Evolutionary conservation across 2,797 vertebrate species (phyloP).

Genomic region (Bufotes viridis): DNA sequence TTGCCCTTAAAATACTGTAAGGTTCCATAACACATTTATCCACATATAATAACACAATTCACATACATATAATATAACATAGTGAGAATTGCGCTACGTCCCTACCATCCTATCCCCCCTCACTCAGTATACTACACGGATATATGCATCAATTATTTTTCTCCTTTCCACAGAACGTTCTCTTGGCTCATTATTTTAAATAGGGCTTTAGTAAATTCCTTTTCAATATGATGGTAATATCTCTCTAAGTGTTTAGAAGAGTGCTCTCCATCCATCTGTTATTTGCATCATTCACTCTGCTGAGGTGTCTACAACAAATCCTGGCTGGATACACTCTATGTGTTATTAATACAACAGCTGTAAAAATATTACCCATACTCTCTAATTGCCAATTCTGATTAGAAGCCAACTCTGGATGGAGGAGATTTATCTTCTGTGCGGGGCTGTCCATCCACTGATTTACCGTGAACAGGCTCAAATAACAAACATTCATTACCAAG

Average conservation of each 20-base stretch:
- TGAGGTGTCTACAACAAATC: conserved; percentile 83
- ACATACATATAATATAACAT: background rate
- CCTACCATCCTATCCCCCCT: background rate
- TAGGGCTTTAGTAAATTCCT: conserved; percentile 71
- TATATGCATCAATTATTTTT: conserved; percentile 29
- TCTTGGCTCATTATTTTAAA: conserved; percentile 59
- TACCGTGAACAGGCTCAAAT: conserved; percentile 1
- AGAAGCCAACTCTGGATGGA: conserved; percentile 71
- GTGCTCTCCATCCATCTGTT: conserved; percentile 78
- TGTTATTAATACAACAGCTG: conserved; percentile 85
- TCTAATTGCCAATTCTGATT: conserved; percentile 77
- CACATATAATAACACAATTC: too few relatives aligned
- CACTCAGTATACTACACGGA: conserved; percentile 12
- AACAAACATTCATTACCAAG: conserved; percentile 6
- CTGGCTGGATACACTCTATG: conserved; percentile 75
- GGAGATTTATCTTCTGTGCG: conserved; percentile 59
- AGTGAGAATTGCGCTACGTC: background rate
- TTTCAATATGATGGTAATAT: conserved; percentile 77
- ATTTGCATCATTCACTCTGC: conserved; percentile 82
- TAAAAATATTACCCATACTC: conserved; percentile 80
- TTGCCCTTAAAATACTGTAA: background rate
- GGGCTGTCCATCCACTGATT: conserved; percentile 14
- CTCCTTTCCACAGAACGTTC: conserved; percentile 36
- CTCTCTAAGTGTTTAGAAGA: conserved; percentile 77
- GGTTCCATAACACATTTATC: background rate